Conservation (phyloP, 1,140 invertebrate genomes). For the Drosophila nikananu region DNA sequence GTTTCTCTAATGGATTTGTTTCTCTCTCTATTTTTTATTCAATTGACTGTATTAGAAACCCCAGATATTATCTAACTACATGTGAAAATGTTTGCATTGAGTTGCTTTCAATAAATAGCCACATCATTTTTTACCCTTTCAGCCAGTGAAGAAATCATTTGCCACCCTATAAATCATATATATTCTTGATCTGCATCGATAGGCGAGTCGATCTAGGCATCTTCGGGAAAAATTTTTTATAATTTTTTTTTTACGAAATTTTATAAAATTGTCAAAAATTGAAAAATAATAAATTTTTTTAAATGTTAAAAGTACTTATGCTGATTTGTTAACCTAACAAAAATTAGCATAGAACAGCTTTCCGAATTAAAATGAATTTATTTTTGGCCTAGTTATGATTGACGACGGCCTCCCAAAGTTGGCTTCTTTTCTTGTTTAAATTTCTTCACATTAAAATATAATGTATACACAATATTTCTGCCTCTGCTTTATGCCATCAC, state of each 20-base stretch:
- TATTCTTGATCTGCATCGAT: background rate
- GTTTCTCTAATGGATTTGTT: slow-evolving; percentile 6
- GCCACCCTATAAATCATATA: background rate
- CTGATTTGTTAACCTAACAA: background rate
- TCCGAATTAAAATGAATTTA: background rate
- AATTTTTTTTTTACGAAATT: no score
- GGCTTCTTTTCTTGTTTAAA: background rate
- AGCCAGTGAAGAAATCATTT: background rate
- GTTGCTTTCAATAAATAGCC: background rate
- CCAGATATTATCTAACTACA: slow-evolving; percentile 3
- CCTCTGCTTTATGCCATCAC: background rate
- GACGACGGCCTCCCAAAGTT: background rate
- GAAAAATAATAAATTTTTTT: no score
- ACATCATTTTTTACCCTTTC: slow-evolving; percentile 1
- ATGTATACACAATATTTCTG: background rate
- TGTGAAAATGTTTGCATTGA: slow-evolving; percentile 7
- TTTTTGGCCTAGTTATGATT: background rate
- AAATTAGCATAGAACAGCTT: background rate
- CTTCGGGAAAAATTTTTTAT: no score
- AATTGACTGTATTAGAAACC: slow-evolving; percentile 1
- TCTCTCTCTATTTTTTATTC: slow-evolving; percentile 1
- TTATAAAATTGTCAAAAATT: no score
- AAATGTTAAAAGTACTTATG: no score
- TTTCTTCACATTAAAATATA: slow-evolving; percentile 13
- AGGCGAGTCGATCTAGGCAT: no score